Evolutionary conservation across 2,888 invertebrate species (phyloP), one percentile per base, ranked within the genome.

Genomic region (Chironomus riparius): DNA sequence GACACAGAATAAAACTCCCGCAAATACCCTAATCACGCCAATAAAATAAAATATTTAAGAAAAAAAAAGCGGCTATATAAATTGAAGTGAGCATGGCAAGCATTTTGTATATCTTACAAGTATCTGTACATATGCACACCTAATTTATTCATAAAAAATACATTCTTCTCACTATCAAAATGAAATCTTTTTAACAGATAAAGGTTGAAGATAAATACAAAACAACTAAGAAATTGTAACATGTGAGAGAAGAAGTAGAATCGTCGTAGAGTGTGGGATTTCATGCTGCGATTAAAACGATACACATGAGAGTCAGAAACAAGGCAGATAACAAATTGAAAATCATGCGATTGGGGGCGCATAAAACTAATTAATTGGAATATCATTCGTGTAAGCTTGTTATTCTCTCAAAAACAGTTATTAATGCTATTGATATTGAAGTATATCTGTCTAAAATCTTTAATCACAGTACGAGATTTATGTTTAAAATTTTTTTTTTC

Each of bases 301-400:
- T n/a, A 62, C 18, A 18, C 56, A 18, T 15, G 56, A 24, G 65
- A 65, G 21, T 21, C 22, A 65, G 62, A 65, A 65, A 65, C 65
- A 65, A 65, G 65, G 65, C 21, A 65, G 74, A 74, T 74, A 74
- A 74, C 73, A 74, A 74, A 74, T 65, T 68, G 62, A 62, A 74
- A 15, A 38, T 62, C 10, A 68, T 74, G 68, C 28, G 68, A 74
- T 65, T 65, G 65, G 65, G 22, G 65, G 65, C 65, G 74, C 65
- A 74, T 65, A 22, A 74, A 74, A 68, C 68, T 68, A 74, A 74
- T 74, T 74, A 74, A 74, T 74, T 74, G 28, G 62, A n/a, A 74
- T 74, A 21, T 68, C 68, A 38, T 38, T 68, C 68, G 24, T 68
- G 12, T 47, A 15, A 38, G 38, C 47, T 68, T 65, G 74, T 74